Evolutionary conservation across 2,888 invertebrate species (phyloP).

Genomic region (Philereme transversata): DNA sequence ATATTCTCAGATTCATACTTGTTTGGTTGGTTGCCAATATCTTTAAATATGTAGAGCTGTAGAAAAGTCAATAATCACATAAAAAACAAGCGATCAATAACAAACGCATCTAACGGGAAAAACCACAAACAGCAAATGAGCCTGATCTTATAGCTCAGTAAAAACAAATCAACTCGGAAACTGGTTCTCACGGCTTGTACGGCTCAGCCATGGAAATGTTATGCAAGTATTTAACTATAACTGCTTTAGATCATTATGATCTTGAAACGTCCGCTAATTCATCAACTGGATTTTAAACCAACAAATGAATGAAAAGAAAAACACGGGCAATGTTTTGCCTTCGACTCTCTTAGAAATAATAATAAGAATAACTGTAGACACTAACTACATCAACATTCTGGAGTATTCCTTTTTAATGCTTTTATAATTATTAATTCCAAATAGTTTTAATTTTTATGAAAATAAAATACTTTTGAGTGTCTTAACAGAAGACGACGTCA

Average conservation of each 20-base stretch:
- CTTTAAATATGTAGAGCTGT: too few relatives aligned
- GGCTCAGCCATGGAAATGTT: slow-evolving; percentile 31
- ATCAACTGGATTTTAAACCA: neutral
- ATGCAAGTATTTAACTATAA: slow-evolving; percentile 33
- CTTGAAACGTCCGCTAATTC: slow-evolving; percentile 19
- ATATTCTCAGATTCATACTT: too few relatives aligned
- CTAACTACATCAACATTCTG: too few relatives aligned
- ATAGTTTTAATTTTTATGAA: too few relatives aligned
- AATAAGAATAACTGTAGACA: neutral
- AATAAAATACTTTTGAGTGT: too few relatives aligned
- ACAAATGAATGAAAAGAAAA: too few relatives aligned
- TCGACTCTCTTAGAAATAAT: neutral
- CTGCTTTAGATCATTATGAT: slow-evolving; percentile 25
- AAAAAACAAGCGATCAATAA: slow-evolving; percentile 8
- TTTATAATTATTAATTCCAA: too few relatives aligned
- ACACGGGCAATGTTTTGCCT: neutral
- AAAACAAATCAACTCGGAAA: slow-evolving; percentile 31
- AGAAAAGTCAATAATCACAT: neutral
- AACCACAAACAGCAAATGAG: slow-evolving; percentile 29
- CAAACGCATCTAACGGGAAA: slow-evolving; percentile 29
- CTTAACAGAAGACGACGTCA: too few relatives aligned
- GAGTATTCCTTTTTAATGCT: too few relatives aligned
- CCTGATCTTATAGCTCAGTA: slow-evolving; percentile 27
- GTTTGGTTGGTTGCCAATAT: too few relatives aligned
- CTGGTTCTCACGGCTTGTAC: slow-evolving; percentile 37